Conservation (phyloP, 2,888 invertebrate species). For the Lordiphosa andalusiaca region DNA sequence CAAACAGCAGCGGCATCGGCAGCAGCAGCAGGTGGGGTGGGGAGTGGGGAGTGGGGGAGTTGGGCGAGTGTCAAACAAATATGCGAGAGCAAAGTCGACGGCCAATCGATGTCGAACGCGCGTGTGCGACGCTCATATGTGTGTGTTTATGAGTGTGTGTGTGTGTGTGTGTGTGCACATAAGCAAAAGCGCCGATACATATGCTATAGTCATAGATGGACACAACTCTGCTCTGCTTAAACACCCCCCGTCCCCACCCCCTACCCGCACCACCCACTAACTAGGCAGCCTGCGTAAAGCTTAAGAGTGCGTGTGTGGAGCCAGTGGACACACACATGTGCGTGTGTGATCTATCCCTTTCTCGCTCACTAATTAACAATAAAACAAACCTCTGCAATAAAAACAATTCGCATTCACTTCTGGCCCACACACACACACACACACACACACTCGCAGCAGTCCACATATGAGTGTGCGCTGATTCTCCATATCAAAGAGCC, state of each 20-base stretch:
- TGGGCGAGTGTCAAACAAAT: conserved; percentile 46
- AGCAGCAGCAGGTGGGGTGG: conserved; percentile 14
- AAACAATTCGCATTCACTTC: conserved; percentile 63
- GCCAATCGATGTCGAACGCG: conserved; percentile 70
- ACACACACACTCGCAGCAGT: conserved; percentile 19
- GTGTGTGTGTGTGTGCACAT: conserved; percentile 39
- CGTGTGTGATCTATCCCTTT: not conserved
- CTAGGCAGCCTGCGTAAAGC: conserved; percentile 29
- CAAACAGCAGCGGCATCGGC: conserved; percentile 15
- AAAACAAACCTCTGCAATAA: conserved; percentile 56
- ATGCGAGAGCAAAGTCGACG: conserved; percentile 56
- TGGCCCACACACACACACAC: conserved; percentile 36
- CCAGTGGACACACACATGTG: conserved; percentile 9
- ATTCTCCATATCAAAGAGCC: conserved; percentile 61
- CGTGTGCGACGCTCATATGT: conserved; percentile 61
- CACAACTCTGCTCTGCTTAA: conserved; percentile 9
- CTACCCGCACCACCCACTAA: not conserved
- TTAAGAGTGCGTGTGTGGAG: conserved; percentile 29
- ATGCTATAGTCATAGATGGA: conserved; percentile 53
- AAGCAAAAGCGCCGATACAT: conserved; percentile 59
- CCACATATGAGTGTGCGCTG: conserved; percentile 51
- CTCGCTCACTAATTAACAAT: conserved; percentile 42
- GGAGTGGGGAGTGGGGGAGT: conserved; percentile 15
- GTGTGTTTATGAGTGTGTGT: conserved; percentile 25
- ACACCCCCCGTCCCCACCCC: too few relatives aligned